Conservation (phyloP, 1,140 invertebrate species). For the Teleogryllus occipitalis region DNA sequence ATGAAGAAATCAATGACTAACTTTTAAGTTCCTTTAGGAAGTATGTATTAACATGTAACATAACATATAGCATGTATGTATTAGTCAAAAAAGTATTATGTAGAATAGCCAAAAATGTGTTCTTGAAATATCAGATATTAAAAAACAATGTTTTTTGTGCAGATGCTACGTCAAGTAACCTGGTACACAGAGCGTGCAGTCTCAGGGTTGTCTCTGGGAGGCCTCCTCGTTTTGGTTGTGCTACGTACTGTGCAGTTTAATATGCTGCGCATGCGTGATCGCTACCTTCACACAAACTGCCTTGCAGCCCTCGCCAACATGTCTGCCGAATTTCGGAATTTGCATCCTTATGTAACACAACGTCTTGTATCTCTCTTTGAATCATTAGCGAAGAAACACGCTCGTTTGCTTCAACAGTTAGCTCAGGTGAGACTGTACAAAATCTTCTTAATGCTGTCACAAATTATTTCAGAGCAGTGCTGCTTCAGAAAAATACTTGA, state of each 20-base stretch:
- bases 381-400: conserved; percentile 72
- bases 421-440: conserved; percentile 28
- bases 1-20: too few relatives aligned
- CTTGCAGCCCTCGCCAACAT: conserved; percentile 97
- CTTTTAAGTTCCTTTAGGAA: too few relatives aligned
- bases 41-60: too few relatives aligned
- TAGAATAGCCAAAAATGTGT: not conserved
- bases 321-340: conserved; percentile 84
- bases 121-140: not conserved
- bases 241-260: conserved; percentile 96
- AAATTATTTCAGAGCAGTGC: too few relatives aligned
- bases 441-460: too few relatives aligned
- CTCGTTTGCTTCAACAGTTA: conserved; percentile 46
- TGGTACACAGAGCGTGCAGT: conserved; percentile 91
- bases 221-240: conserved; percentile 90
- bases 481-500: too few relatives aligned
- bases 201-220: conserved; percentile 88
- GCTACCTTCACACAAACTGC: conserved; percentile 94
- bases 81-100: too few relatives aligned
- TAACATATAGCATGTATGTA: too few relatives aligned
- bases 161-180: conserved; percentile 76
- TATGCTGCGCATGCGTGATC: conserved; percentile 91
- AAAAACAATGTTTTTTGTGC: conserved; percentile 30
- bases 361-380: conserved; percentile 82
- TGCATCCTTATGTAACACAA: conserved; percentile 96